A percentile compares a stretch with the other conserved stretches of the same genome.
These are phyloP conservation scores for Synanthedon myopaeformis DNA, from an alignment of 2,888 invertebrate species.

Conservation along the genomic window DNA sequence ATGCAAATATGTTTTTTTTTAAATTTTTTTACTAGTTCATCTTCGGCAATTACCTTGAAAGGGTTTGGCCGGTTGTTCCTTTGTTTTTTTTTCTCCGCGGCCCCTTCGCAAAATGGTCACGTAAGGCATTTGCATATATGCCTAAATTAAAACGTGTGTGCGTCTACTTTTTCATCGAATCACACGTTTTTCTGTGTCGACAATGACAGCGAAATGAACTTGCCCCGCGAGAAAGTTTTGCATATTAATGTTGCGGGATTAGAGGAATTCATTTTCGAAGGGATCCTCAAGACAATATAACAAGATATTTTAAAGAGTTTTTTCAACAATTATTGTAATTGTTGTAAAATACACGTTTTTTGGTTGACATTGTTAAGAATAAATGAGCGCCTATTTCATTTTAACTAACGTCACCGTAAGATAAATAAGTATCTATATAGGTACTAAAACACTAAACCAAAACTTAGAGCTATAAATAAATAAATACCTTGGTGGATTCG, in stretches of 20 bases:
- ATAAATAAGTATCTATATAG: too few species aligned
- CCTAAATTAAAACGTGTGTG: constrained; percentile 58
- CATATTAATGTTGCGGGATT: constrained; percentile 41
- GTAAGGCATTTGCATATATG: constrained; percentile 62
- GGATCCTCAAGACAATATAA: neutral
- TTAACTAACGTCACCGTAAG: too few species aligned
- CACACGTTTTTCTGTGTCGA: constrained; percentile 56
- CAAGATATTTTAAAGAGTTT: too few species aligned
- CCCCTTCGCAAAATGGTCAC: constrained; percentile 66
- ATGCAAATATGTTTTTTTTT: constrained; percentile 60
- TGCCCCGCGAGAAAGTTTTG: constrained; percentile 36
- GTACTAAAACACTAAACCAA: too few species aligned
- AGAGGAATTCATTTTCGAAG: constrained; percentile 16
- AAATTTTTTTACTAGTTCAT: constrained; percentile 42
- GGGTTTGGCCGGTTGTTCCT: constrained; percentile 54
- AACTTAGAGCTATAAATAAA: too few species aligned
- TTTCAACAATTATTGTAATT: too few species aligned
- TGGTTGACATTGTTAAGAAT: too few species aligned
- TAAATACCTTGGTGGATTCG: too few species aligned
- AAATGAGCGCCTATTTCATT: too few species aligned
- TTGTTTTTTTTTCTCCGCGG: constrained; percentile 48
- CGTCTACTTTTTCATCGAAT: constrained; percentile 47
- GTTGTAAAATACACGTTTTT: too few species aligned
- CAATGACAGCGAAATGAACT: constrained; percentile 42
- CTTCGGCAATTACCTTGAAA: constrained; percentile 51